Base-by-base conservation (phyloP, 1,140 invertebrate species). In the Trypoxylus dichotomus region DNA sequence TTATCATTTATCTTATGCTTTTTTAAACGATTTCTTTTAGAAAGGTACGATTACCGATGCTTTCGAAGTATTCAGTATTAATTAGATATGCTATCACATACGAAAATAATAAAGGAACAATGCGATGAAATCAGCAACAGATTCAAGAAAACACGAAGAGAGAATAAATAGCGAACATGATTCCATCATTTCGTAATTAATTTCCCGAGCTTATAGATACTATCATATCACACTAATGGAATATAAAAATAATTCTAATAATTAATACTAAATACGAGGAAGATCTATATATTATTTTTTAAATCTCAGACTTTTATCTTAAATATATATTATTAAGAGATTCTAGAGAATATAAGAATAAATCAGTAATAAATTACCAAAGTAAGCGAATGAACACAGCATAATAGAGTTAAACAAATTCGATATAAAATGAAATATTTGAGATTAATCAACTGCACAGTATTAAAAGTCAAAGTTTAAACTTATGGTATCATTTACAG, bases 391-490 rank as follows among this genome's bases (percentile, higher is more conserved):
- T 54, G 47, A 54, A 54, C 21, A 68, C 27, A 68, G 24, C 27
- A 27, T 0, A 68, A 68, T 68, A 68, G 13, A 68, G 24, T 27
- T 24, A 29, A 68, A 13, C 25, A 29, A 68, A 24, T 10, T n/a
- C n/a, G n/a, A n/a, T n/a, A n/a, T n/a, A n/a, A 68, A 3, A 3
- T 27, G 27, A 68, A 68, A 68, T 68, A 13, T 29, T 68, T 68
- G 24, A 68, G 60, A 27, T 68, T 68, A 29, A 10, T 68, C 24
- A 29, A 21, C 10, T 13, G 47, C 27, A 27, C 60, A 68, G 60
- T 68, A 68, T 68, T 68, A 68, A 68, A 68, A 68, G 60, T 68
- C 60, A 68, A 27, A 68, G 60, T 68, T 68, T 68, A 29, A 68
- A 15, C 13, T 68, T 68, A 25, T 27, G 24, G 24, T 27, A 68